phyloP scores from a whole-genome alignment of 2,113 vertebrate genomes.

The Amia ocellicauda region DNA sequence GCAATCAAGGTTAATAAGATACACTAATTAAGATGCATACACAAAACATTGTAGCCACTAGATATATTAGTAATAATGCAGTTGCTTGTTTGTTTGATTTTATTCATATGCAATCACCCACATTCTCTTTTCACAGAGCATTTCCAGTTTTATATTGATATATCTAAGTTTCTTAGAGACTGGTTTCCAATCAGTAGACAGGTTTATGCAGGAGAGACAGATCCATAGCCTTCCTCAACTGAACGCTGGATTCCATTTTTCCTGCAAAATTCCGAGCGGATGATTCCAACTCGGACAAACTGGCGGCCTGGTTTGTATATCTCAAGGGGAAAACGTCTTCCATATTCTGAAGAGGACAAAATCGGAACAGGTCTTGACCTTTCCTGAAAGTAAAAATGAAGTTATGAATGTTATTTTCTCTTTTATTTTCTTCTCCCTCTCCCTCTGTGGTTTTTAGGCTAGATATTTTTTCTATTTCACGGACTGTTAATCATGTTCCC shows the following conservation, averaged over 20 bases:
- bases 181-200: no score
- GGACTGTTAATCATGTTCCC: conserved; percentile 14
- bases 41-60: no score
- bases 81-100: no score
- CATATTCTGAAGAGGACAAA: conserved; percentile 56
- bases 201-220: conserved; percentile 47
- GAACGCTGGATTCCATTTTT: conserved; percentile 60
- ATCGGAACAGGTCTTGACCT: conserved; percentile 46
- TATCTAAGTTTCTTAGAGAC: no score
- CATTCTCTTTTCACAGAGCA: no score
- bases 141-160: no score
- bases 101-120: no score
- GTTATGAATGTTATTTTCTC: conserved; percentile 13
- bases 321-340: conserved; percentile 27
- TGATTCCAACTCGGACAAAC: conserved; percentile 36
- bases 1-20: no score
- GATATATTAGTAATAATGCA: no score
- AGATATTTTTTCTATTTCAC: no score
- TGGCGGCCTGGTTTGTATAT: conserved; percentile 23
- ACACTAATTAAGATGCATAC: no score
- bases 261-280: conserved; percentile 53
- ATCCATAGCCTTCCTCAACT: conserved; percentile 56
- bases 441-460: conserved; percentile 33
- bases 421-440: conserved; percentile 22
- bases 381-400: conserved; percentile 54